Base-by-base conservation (phyloP, 2,888 invertebrate genomes). In the Hartigia nigra region DNA sequence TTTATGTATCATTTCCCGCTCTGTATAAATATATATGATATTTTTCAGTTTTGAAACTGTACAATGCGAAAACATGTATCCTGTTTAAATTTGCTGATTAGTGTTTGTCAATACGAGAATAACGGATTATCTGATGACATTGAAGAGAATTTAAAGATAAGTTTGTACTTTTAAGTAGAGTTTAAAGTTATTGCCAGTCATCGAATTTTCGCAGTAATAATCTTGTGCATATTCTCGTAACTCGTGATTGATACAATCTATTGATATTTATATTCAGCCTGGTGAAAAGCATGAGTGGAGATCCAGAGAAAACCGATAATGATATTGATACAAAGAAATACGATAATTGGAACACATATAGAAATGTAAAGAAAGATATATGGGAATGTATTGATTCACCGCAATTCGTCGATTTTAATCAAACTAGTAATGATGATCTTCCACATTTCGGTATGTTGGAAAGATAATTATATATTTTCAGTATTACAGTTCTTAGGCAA, bases 401-500 rank as follows among this genome's bases (percentile, higher is more conserved):
- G 12, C 74, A 80, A 31, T 83, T 78, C 36, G 55, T 83, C 23
- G 80, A 83, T 79, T 82, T 83, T 35, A 70, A 74, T 12, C 55
- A 79, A 36, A 39, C 78, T 70, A 69, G 78, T 36, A 81, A 82
- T 14, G 74, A 34, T 69, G 76, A 77, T 2, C 83, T 83, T 31
- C 75, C 80, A 76, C 81, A 79, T 80, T 83, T 84, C 37, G 84
- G 84, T 84, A 76, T 77, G 78, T 76, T 12, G 12, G 69, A 55
- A 55, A 55, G 55, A 55, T 23, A 23, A 55, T 55, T 55, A 23
- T 55, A 55, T 55, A 55, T 9, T 9, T 23, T 55, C 55, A 23
- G 5, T 55, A 55, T 55, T 9, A 23, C 9, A 55, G 23, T 55
- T 0, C 31, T 23, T n/a, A 11, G 34, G 34, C 5, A 37, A 12